Percentiles rank a stretch among this genome's conserved stretches.
These are phyloP conservation scores for Tapera naevia DNA, from an alignment of 2,797 vertebrate genomes.

Conservation along the genomic window DNA sequence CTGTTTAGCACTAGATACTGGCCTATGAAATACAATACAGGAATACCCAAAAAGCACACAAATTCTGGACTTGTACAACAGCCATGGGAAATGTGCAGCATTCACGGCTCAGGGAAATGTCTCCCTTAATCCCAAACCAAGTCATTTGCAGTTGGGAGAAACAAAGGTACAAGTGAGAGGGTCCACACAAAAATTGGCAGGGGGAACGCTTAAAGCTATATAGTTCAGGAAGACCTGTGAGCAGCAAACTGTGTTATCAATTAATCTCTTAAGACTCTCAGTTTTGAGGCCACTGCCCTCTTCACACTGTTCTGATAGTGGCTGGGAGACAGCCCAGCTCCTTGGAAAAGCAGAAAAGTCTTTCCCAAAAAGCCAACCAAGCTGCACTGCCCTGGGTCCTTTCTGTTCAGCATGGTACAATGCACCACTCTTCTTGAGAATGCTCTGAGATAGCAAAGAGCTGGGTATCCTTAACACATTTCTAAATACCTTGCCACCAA, in stretches of 20 bases:
- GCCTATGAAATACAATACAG: neutral
- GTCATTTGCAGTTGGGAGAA: neutral
- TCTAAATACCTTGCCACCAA: neutral
- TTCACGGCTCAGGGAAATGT: neutral
- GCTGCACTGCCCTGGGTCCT: too few relatives aligned
- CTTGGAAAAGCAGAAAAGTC: neutral
- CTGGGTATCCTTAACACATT: too few relatives aligned
- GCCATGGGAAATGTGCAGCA: neutral
- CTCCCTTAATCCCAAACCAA: neutral
- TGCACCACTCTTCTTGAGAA: accelerated
- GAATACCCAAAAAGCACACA: accelerated
- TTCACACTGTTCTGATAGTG: neutral
- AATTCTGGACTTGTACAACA: neutral
- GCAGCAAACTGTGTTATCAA: neutral
- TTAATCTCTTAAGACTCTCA: neutral
- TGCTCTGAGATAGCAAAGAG: neutral
- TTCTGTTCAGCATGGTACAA: neutral
- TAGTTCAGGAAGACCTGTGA: neutral
- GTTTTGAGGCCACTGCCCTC: neutral
- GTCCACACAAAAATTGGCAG: accelerated
- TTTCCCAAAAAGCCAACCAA: neutral
- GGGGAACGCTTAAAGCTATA: neutral
- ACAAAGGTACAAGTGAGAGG: neutral
- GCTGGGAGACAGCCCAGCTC: neutral
- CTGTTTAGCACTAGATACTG: neutral